Evolutionary conservation across 35 echinoderm and acorn worm genomes (phyloP), one percentile per base, ranked within the genome.

Genomic region (Holothuria glaberrima): DNA sequence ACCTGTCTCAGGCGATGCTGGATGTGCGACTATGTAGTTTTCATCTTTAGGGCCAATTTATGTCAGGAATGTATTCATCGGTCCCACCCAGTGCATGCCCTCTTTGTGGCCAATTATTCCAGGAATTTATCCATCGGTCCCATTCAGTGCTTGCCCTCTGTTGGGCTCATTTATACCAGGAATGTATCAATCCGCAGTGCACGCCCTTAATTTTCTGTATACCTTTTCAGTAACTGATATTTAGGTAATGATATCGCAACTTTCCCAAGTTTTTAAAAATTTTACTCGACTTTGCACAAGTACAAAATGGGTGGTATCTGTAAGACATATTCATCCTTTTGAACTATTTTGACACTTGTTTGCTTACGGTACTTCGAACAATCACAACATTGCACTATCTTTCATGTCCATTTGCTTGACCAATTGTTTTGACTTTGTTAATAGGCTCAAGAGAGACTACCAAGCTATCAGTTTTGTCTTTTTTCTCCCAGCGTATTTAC

Each of bases 401-500:
- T 31, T 20, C 31, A 73, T 33, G 69, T 73, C 14, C 69, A 73
- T 35, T 12, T 35, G 12, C 69, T 73, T 73, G 69, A 73, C 69
- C 69, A 32, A 17, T 22, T 38, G 30, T 32, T 20, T 70, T 73
- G 30, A 73, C 18, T 32, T 35, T 22, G 28, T 29, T 73, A 31
- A 35, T 73, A 31, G 69, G 30, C 64, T 68, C 64, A 27, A 14
- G 18, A 68, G 69, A 73, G 30, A 73, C 30, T 32, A 73, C 14
- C 26, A 35, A 17, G 38, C 19, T 73, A 73, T 73, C 69, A 73
- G 0, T 35, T 20, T 38, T 38, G 30, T 73, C 26, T 73, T 73
- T 73, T 73, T 32, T 54, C 69, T 36, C 38, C 69, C 30, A 73
- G 69, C 69, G 30, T 73, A 12, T 73, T 73, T 73, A 35, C 30